Evolutionary conservation across 2,888 invertebrate genomes (phyloP).

Genomic region (Norana najaformis): DNA sequence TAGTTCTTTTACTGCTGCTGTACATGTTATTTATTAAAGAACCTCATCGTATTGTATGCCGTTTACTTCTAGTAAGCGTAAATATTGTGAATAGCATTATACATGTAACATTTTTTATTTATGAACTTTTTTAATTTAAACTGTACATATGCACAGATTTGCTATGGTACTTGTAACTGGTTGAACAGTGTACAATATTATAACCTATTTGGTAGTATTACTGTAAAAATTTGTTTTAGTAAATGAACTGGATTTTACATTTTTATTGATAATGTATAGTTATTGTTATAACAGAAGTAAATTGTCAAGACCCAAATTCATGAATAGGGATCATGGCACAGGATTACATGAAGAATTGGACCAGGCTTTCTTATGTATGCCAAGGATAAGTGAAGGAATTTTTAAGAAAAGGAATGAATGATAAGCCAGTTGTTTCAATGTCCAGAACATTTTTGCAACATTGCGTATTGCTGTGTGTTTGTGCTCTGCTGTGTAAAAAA

Average conservation of each 20-base stretch:
- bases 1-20: background rate
- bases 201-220: background rate
- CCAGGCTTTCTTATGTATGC: too few relatives aligned
- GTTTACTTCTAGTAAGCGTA: background rate
- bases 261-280: too few relatives aligned
- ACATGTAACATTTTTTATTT: background rate
- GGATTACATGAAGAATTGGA: too few relatives aligned
- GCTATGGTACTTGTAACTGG: background rate
- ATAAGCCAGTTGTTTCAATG: background rate
- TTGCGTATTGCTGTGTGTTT: background rate
- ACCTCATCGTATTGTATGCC: background rate
- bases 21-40: background rate
- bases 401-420: background rate
- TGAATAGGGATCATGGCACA: background rate
- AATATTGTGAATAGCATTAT: constrained; percentile 1
- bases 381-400: background rate
- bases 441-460: background rate
- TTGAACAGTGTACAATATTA: constrained; percentile 7
- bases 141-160: constrained; percentile 3
- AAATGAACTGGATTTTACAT: background rate
- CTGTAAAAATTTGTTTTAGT: background rate
- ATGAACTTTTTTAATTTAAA: background rate
- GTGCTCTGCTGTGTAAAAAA: background rate
- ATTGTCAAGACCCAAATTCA: background rate
- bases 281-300: too few relatives aligned